Percentiles rank a stretch among this genome's conserved stretches.
phyloP scores from a whole-genome alignment of 2,888 invertebrate species.

The Drosophila flavopinicola region DNA sequence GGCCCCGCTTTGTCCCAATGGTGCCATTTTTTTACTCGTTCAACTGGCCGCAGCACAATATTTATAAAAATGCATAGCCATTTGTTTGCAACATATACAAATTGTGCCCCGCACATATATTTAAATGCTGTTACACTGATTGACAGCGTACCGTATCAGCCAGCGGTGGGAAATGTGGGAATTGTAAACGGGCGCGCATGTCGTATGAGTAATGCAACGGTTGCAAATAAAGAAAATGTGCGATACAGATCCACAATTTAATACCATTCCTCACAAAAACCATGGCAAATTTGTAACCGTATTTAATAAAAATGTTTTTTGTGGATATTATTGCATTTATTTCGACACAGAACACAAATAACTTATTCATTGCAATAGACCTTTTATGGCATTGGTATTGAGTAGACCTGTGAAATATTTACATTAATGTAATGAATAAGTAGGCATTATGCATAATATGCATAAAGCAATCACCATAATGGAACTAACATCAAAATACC shows the following conservation, averaged over 20 bases:
- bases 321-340: constrained; percentile 5
- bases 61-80: constrained; percentile 70
- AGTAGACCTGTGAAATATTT: neutral
- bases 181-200: constrained; percentile 32
- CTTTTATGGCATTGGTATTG: neutral
- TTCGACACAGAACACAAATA: constrained; percentile 16
- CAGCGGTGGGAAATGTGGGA: constrained; percentile 34
- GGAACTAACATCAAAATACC: neutral
- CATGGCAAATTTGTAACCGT: neutral
- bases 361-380: constrained; percentile 32
- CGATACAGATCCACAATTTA: constrained; percentile 5
- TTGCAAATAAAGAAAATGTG: constrained; percentile 15
- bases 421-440: constrained; percentile 40
- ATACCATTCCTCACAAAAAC: constrained; percentile 1
- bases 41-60: constrained; percentile 19
- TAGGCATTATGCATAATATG: constrained; percentile 15
- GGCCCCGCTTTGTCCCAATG: constrained; percentile 57
- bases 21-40: constrained; percentile 51
- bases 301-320: constrained; percentile 1
- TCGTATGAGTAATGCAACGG: constrained; percentile 72
- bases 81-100: constrained; percentile 32
- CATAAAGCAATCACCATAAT: neutral
- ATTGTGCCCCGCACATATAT: constrained; percentile 44
- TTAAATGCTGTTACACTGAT: constrained; percentile 75
- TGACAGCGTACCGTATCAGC: constrained; percentile 69